Percentiles rank a stretch among this genome's conserved stretches.
phyloP scores from a whole-genome alignment of 1,140 invertebrate genomes.

The Dendrolimus kikuchii region DNA sequence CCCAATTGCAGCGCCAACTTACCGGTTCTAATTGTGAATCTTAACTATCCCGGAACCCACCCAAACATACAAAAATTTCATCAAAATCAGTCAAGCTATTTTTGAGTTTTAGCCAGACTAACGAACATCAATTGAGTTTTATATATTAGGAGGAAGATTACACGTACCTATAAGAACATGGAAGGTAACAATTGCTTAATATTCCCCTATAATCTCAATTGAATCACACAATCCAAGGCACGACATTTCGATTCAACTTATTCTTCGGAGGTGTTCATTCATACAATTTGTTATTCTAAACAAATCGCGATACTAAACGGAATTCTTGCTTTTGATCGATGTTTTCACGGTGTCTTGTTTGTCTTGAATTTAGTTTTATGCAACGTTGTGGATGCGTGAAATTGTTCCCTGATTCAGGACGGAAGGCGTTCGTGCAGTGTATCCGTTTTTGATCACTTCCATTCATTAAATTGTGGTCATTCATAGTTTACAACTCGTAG shows the following conservation, averaged over 20 bases:
- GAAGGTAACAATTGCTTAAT: constrained; percentile 16
- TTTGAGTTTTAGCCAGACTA: no score
- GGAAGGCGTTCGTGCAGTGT: constrained; percentile 44
- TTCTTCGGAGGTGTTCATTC: constrained; percentile 57
- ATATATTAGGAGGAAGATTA: no score
- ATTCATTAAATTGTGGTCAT: constrained; percentile 37
- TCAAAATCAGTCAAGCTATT: no score
- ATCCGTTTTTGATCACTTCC: constrained; percentile 23
- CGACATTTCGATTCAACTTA: constrained; percentile 22
- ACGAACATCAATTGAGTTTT: no score
- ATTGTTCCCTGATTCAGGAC: constrained; percentile 45
- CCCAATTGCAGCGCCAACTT: no score
- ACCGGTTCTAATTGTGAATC: no score
- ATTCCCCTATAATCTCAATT: constrained; percentile 33
- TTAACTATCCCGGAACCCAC: no score
- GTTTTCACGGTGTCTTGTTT: constrained; percentile 32
- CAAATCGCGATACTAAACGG: constrained; percentile 30
- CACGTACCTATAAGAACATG: no score
- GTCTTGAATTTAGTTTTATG: constrained; percentile 50
- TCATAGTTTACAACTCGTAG: constrained; percentile 47
- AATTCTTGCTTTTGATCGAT: constrained; percentile 28
- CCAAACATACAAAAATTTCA: no score
- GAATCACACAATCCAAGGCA: constrained; percentile 4
- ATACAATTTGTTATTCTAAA: constrained; percentile 40
- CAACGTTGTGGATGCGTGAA: constrained; percentile 56